Base-by-base conservation (phyloP, 2,113 vertebrate genomes). In the Labrus mixtus region DNA sequence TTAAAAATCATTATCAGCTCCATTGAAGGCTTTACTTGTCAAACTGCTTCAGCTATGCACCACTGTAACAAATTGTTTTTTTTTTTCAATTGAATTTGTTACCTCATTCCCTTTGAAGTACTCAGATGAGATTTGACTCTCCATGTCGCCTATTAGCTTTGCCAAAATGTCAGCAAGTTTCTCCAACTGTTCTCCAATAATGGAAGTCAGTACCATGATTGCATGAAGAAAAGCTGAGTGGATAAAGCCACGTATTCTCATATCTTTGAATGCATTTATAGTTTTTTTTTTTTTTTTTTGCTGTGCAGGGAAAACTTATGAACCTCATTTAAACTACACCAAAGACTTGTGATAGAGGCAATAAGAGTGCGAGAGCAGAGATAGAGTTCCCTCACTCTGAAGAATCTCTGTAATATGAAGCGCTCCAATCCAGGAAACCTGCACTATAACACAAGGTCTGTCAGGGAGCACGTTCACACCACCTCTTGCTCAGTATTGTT, bases 151-250 rank as follows among this genome's bases (percentile, higher is more conserved):
- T 67, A 69, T 87, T 85, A 74, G 67, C 60, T 81, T 87, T 75
- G 29, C 68, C 74, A 68, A 87, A 91, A 87, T 91, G 84, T 84
- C 87, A 87, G 4, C 23, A 82, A 74, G 54, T 83, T 61, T 36
- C 36, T 79, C 37, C 65, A 76, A 82, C 64, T 69, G 58, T 56
- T 68, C 46, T 53, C 41, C 7, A 46, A 53, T 86, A 88, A 82
- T 89, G 55, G 55, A 85, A 85, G 73, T 85, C 83, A 50, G 55
- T 59, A 75, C 71, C 69, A 23, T 78, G 73, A 53, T 72, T 55
- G 73, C 71, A 65, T 73, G 69, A 41, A 78, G 66, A 57, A 68
- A 81, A 59, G 63, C 36, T 25, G 12, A 65, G 61, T 55, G 59
- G 60, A 37, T 65, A 54, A 72, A 84, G 54, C 15, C 20, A 69